A percentile compares a stretch with the other conserved stretches of the same genome.
Evolutionary conservation across 1,140 invertebrate genomes (phyloP).

Genomic region (Drosophila oshimai): DNA sequence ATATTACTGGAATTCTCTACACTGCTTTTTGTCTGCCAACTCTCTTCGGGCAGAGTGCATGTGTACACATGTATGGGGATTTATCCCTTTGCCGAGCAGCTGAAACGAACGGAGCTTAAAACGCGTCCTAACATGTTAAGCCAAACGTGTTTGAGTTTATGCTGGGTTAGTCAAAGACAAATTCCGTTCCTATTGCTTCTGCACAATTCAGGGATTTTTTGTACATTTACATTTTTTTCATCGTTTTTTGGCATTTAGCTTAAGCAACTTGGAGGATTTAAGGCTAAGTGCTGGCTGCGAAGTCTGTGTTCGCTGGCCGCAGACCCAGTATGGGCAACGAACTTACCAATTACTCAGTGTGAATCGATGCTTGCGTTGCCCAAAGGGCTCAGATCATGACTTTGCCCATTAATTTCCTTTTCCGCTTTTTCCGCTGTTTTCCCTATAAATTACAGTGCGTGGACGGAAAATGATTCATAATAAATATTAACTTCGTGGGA

Average conservation of each 20-base stretch:
- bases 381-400: not conserved
- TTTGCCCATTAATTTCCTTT: no score
- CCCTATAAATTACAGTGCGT: slow-evolving; percentile 31
- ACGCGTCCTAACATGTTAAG: slow-evolving; percentile 64
- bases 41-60: not conserved
- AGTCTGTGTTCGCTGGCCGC: not conserved
- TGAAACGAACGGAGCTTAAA: slow-evolving; percentile 52
- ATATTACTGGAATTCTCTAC: not conserved
- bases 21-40: not conserved
- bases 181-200: slow-evolving; percentile 39
- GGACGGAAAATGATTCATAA: slow-evolving; percentile 57
- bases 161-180: slow-evolving; percentile 75
- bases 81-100: slow-evolving; percentile 20
- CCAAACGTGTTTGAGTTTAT: slow-evolving; percentile 69
- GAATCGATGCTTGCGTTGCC: not conserved
- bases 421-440: not conserved
- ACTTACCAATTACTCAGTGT: not conserved
- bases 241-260: slow-evolving; percentile 9
- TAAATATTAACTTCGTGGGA: slow-evolving; percentile 60
- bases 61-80: slow-evolving; percentile 1
- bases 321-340: not conserved
- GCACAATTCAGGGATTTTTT: not conserved
- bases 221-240: not conserved
- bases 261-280: not conserved
- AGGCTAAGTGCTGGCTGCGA: not conserved